phyloP scores from a whole-genome alignment of 2,113 vertebrate species.

The Pollachius pollachius region DNA sequence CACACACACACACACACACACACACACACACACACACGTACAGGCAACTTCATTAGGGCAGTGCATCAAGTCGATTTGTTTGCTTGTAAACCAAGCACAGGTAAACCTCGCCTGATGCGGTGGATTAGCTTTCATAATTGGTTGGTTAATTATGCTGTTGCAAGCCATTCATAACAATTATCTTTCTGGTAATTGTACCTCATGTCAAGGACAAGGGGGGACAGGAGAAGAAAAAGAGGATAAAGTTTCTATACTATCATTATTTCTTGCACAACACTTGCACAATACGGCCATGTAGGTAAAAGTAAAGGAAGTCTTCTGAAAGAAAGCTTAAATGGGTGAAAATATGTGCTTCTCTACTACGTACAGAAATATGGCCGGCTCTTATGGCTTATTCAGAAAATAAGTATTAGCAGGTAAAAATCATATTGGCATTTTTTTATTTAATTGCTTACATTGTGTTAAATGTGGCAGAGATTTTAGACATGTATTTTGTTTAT shows the following conservation, averaged over 20 bases:
- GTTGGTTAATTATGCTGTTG: conserved; percentile 26
- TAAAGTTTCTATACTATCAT: background rate
- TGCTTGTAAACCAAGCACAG: background rate
- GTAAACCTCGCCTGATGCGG: conserved; percentile 14
- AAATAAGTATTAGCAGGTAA: no score
- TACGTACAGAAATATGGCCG: no score
- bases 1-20: background rate
- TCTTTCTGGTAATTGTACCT: conserved; percentile 19
- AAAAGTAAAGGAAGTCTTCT: no score
- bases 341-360: no score
- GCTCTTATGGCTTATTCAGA: no score
- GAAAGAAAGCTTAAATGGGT: no score
- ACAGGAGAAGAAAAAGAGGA: background rate
- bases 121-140: conserved; percentile 22
- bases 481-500: no score
- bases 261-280: background rate
- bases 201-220: conserved; percentile 6
- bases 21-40: conserved; percentile 5
- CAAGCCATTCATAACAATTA: conserved; percentile 15
- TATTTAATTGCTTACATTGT: no score
- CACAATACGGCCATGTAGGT: no score
- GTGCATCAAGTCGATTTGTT: background rate
- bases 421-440: no score
- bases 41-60: background rate
- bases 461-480: no score